Percentiles rank a stretch among this genome's conserved stretches.
Conservation (phyloP, 2,113 vertebrate genomes). For the Pithys albifrons region DNA sequence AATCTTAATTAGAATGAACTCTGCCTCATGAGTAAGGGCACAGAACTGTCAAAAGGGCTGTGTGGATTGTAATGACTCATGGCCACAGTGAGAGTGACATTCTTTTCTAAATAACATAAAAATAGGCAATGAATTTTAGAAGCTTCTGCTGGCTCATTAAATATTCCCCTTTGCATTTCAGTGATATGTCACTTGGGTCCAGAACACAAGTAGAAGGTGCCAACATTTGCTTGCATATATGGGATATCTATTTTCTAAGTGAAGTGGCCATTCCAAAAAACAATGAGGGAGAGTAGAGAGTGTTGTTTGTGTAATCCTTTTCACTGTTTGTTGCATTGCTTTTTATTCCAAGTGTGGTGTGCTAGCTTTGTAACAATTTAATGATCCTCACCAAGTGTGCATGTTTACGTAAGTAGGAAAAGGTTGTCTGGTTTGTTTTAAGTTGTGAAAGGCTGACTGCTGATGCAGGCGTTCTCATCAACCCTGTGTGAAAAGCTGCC, state of each 20-base stretch:
- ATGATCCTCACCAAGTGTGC: neutral
- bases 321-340: neutral
- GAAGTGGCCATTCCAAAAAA: neutral
- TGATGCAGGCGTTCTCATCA: slow-evolving; percentile 41
- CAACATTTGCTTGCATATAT: neutral
- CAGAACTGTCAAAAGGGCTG: neutral
- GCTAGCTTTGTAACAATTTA: neutral
- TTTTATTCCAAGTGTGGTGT: neutral
- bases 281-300: neutral
- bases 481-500: slow-evolving; percentile 48
- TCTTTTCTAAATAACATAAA: neutral
- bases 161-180: neutral
- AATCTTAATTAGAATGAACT: neutral
- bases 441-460: slow-evolving; percentile 15
- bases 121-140: neutral
- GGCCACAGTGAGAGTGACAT: neutral
- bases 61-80: neutral
- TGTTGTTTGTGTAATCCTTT: neutral
- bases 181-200: neutral
- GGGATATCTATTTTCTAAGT: neutral
- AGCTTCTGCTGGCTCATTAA: neutral
- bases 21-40: neutral
- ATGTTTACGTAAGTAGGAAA: slow-evolving; percentile 4
- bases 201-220: neutral
- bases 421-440: slow-evolving; percentile 10